Conservation (phyloP, 2,888 invertebrate species). For the Ethmia dodecea region DNA sequence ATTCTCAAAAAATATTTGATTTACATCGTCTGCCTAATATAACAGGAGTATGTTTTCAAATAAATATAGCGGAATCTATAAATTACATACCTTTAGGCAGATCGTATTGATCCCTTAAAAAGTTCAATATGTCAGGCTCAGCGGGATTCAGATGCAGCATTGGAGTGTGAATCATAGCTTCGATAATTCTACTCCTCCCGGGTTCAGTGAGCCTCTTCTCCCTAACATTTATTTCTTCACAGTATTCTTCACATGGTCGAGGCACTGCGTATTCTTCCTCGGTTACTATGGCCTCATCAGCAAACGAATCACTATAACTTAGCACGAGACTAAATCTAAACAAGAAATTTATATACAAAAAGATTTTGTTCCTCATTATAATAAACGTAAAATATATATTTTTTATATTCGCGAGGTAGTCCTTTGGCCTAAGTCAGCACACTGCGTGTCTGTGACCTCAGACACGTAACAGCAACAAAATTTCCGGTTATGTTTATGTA, state of each 20-base stretch:
- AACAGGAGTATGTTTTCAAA: too few species aligned
- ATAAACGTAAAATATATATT: too few species aligned
- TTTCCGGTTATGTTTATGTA: too few species aligned
- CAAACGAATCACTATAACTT: slow-evolving; percentile 10
- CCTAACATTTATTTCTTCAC: slow-evolving; percentile 26
- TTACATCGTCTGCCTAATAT: background rate
- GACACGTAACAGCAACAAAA: too few species aligned
- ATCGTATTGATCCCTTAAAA: slow-evolving; percentile 50
- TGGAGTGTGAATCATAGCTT: slow-evolving; percentile 47
- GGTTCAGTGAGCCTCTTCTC: slow-evolving; percentile 26
- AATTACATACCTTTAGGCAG: slow-evolving; percentile 60
- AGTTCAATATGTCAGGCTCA: slow-evolving; percentile 40
- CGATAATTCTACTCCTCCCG: slow-evolving; percentile 42
- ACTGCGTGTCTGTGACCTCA: too few species aligned
- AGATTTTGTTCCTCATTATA: too few species aligned
- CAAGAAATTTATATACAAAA: too few species aligned
- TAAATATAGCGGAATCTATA: too few species aligned
- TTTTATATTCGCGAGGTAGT: too few species aligned
- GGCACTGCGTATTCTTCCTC: slow-evolving; percentile 35
- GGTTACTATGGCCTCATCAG: slow-evolving; percentile 29
- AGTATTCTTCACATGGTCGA: slow-evolving; percentile 28
- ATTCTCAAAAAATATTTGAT: too few species aligned
- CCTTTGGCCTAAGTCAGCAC: too few species aligned
- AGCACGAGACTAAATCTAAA: too few species aligned
- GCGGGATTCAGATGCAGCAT: slow-evolving; percentile 35